Conservation (phyloP, 2,113 vertebrate genomes). For the Sinocyclocheilus rhinocerous region DNA sequence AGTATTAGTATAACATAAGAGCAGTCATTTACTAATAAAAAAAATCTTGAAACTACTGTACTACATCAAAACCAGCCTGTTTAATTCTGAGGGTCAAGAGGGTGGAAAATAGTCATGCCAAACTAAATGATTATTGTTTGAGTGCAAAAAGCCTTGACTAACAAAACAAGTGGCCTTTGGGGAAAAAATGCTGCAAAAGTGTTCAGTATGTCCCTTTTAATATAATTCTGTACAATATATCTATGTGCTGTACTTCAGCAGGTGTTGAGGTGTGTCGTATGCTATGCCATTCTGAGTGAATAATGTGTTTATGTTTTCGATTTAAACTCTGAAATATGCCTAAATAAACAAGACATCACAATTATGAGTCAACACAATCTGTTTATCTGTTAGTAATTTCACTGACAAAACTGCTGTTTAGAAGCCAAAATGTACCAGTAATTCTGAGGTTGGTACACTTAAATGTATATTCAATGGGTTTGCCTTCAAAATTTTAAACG, state of each 20-base stretch:
- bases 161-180: not conserved
- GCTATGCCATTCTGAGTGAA: not conserved
- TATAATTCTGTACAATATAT: not conserved
- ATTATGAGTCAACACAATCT: conserved; percentile 4
- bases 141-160: not conserved
- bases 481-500: not conserved
- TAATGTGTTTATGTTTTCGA: not conserved
- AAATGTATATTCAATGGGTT: not conserved
- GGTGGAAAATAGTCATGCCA: not conserved
- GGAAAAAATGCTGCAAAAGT: not conserved
- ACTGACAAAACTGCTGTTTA: not conserved
- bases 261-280: conserved; percentile 5
- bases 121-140: not conserved
- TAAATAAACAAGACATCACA: conserved; percentile 7
- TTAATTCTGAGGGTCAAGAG: not conserved
- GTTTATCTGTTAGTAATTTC: not conserved
- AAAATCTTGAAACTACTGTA: not conserved
- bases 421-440: not conserved
- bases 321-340: not conserved
- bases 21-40: not conserved
- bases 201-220: not conserved
- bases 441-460: not conserved
- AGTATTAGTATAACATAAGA: not conserved
- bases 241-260: not conserved
- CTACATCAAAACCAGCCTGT: not conserved